Conservation (phyloP, 1,140 invertebrate genomes). For the Plutomurus gul region DNA sequence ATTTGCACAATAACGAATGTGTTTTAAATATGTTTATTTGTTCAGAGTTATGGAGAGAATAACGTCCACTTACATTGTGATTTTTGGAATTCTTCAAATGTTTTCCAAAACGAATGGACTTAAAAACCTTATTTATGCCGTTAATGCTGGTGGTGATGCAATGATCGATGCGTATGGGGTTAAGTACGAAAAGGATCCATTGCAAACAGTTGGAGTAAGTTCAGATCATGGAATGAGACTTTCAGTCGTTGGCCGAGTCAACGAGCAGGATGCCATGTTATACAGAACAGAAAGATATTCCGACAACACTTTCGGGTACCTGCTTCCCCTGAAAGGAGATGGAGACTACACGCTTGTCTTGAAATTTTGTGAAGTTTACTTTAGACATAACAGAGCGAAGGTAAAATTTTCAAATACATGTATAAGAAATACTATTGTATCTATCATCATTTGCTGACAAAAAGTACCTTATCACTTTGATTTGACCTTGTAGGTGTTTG, state of each 20-base stretch:
- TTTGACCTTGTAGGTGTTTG: conserved; percentile 71
- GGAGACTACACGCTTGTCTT: conserved; percentile 86
- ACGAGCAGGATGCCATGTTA: conserved; percentile 76
- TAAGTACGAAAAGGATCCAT: conserved; percentile 76
- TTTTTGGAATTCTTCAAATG: too few relatives aligned
- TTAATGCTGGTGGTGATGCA: conserved; percentile 43
- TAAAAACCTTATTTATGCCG: background rate
- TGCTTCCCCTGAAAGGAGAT: conserved; percentile 79
- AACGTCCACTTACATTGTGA: too few relatives aligned
- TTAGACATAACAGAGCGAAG: conserved; percentile 84
- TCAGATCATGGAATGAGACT: conserved; percentile 81
- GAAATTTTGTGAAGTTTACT: conserved; percentile 92
- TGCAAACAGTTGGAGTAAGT: conserved; percentile 78
- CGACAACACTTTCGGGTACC: conserved; percentile 85
- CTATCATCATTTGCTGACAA: background rate
- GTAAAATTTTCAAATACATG: conserved; percentile 58
- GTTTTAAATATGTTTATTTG: too few relatives aligned
- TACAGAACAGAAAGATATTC: conserved; percentile 91
- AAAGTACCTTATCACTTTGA: background rate
- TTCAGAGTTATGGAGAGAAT: too few relatives aligned
- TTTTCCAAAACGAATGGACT: background rate
- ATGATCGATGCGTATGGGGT: conserved; percentile 76
- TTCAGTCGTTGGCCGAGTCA: conserved; percentile 75
- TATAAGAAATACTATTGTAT: too few relatives aligned
- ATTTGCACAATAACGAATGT: too few relatives aligned